These are phyloP conservation scores for Stramonita haemastoma DNA, from an alignment of 2,888 invertebrate species.

Conservation along the genomic window DNA sequence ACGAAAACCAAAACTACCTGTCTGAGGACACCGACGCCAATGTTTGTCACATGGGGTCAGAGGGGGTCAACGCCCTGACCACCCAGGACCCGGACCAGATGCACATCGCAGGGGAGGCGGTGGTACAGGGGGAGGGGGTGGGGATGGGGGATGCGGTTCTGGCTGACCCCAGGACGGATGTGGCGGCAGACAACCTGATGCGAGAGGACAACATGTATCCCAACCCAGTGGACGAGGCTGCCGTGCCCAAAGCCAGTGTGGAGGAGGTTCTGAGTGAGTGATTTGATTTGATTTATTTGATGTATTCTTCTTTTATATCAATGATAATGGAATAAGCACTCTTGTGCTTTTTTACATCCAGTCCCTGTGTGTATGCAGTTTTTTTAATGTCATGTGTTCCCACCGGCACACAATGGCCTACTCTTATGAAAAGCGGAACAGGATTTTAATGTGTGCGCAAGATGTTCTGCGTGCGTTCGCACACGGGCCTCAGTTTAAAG, in stretches of 20 bases:
- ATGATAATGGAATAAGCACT: too few species aligned
- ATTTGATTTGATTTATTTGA: neutral
- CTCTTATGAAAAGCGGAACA: too few species aligned
- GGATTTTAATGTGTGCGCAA: too few species aligned
- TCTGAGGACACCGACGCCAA: neutral
- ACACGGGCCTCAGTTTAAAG: too few species aligned
- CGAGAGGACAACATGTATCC: conserved; percentile 46
- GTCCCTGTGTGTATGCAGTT: too few species aligned
- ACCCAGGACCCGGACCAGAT: neutral
- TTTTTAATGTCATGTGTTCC: too few species aligned
- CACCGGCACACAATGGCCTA: too few species aligned
- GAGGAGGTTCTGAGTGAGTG: conserved; percentile 33
- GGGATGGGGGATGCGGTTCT: conserved; percentile 40
- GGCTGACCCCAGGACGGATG: conserved; percentile 56
- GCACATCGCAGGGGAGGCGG: neutral
- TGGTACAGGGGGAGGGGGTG: neutral
- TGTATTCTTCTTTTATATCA: too few species aligned
- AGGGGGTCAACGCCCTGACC: neutral
- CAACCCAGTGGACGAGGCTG: conserved; percentile 5
- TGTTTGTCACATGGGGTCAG: conserved; percentile 21
- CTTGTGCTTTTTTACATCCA: too few species aligned
- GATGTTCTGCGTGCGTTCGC: too few species aligned
- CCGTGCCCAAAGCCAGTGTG: conserved; percentile 13
- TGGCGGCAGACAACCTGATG: conserved; percentile 62
- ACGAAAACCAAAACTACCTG: conserved; percentile 42